Conservation (phyloP, 1,140 invertebrate species). For the Eciton burchellii region DNA sequence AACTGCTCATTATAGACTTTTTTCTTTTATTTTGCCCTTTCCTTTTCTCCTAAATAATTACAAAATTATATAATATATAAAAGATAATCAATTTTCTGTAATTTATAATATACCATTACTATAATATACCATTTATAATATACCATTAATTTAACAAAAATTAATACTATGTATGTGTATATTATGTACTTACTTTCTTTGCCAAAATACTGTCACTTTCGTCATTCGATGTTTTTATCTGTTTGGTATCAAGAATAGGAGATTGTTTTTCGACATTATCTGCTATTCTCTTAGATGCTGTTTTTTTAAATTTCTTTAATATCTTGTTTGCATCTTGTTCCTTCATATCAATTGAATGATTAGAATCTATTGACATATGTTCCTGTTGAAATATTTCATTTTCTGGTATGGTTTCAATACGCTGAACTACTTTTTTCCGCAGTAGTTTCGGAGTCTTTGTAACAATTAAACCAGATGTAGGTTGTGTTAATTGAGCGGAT, state of each 20-base stretch:
- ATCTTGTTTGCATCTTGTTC: neutral
- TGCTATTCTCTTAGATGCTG: constrained; percentile 77
- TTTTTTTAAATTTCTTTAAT: constrained; percentile 63
- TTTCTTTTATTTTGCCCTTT: constrained; percentile 66
- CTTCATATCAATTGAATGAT: constrained; percentile 4
- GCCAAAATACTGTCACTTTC: neutral
- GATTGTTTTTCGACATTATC: constrained; percentile 78
- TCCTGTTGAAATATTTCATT: constrained; percentile 65
- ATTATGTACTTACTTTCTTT: constrained; percentile 58
- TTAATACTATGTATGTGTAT: too few species aligned
- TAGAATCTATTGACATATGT: neutral
- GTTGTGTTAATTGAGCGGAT: constrained; percentile 68
- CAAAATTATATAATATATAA: neutral
- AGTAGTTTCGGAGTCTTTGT: constrained; percentile 80
- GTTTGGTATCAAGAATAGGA: constrained; percentile 58
- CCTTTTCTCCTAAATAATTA: constrained; percentile 41
- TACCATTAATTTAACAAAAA: constrained; percentile 9
- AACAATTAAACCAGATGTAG: constrained; percentile 73
- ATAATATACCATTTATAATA: neutral
- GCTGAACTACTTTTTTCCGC: constrained; percentile 69
- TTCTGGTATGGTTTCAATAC: constrained; percentile 81
- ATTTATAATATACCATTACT: neutral
- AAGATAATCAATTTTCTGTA: constrained; percentile 1
- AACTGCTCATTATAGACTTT: constrained; percentile 58
- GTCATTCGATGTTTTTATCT: constrained; percentile 61